A percentile compares a stretch with the other conserved stretches of the same genome.
phyloP scores from a whole-genome alignment of 2,888 invertebrate genomes.

The Euzetes globulus region DNA sequence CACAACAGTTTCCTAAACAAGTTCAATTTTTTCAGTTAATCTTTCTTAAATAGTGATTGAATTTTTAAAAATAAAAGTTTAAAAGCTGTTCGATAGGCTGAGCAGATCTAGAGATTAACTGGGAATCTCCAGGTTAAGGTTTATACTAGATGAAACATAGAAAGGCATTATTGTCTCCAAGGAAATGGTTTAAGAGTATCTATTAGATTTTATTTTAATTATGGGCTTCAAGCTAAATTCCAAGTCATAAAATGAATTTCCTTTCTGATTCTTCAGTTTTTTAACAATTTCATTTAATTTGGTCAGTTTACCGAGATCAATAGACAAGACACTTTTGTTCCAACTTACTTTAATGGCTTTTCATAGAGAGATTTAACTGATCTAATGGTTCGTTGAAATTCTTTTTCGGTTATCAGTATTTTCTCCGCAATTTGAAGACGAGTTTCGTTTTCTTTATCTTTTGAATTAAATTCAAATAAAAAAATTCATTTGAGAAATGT shows the following conservation, averaged over 20 bases:
- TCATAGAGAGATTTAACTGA: not conserved
- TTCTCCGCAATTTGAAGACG: not conserved
- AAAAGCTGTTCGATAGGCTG: too few species aligned
- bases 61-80: too few species aligned
- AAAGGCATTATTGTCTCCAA: too few species aligned
- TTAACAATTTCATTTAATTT: not conserved
- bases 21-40: not conserved
- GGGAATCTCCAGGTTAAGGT: too few species aligned
- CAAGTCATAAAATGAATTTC: too few species aligned
- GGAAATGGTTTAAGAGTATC: too few species aligned
- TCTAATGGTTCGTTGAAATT: not conserved
- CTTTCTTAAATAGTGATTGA: not conserved
- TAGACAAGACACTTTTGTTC: not conserved
- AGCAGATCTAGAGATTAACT: too few species aligned
- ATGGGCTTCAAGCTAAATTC: too few species aligned
- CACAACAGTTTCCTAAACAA: not conserved
- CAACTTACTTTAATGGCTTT: slow-evolving; percentile 6
- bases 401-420: slow-evolving; percentile 4
- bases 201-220: too few species aligned
- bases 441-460: not conserved
- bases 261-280: too few species aligned
- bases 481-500: not conserved
- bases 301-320: not conserved
- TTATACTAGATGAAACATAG: too few species aligned
- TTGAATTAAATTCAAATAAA: not conserved